These are phyloP conservation scores for Panopea generosa DNA, from an alignment of 2,888 invertebrate species.

Conservation along the genomic window DNA sequence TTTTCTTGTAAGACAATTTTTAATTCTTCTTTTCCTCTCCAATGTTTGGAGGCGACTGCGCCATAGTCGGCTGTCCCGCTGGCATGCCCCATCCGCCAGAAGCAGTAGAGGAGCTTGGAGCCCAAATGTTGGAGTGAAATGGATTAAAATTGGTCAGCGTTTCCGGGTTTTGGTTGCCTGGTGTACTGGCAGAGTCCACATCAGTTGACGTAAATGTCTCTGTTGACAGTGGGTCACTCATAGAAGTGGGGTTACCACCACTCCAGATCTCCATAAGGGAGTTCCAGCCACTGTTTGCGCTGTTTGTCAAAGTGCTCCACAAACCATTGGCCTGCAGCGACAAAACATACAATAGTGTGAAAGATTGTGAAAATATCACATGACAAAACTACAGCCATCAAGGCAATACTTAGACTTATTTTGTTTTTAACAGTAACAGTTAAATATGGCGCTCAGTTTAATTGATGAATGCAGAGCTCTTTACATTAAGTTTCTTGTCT, in stretches of 20 bases:
- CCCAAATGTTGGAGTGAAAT: constrained; percentile 80
- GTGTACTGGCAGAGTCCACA: constrained; percentile 24
- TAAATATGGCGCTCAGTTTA: too few species aligned
- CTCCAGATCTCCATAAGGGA: constrained; percentile 77
- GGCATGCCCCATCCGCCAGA: constrained; percentile 63
- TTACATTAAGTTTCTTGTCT: too few species aligned
- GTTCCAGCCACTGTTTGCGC: constrained; percentile 79
- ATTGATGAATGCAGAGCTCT: too few species aligned
- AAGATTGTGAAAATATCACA: constrained; percentile 9
- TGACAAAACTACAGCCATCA: neutral
- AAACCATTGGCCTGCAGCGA: constrained; percentile 60
- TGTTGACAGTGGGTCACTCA: constrained; percentile 36
- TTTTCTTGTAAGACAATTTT: too few species aligned
- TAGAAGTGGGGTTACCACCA: constrained; percentile 37
- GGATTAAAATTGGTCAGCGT: constrained; percentile 74
- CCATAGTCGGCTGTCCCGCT: constrained; percentile 7
- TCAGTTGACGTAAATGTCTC: constrained; percentile 21
- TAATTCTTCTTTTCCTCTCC: too few species aligned
- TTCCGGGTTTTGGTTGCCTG: constrained; percentile 44
- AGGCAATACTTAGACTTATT: too few species aligned
- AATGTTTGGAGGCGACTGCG: too few species aligned
- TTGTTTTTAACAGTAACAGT: too few species aligned
- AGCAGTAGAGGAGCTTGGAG: constrained; percentile 69
- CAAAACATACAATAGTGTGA: constrained; percentile 61
- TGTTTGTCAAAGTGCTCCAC: constrained; percentile 79